Evolutionary conservation across 2,888 invertebrate genomes (phyloP).

Genomic region (Philonicus albiceps): DNA sequence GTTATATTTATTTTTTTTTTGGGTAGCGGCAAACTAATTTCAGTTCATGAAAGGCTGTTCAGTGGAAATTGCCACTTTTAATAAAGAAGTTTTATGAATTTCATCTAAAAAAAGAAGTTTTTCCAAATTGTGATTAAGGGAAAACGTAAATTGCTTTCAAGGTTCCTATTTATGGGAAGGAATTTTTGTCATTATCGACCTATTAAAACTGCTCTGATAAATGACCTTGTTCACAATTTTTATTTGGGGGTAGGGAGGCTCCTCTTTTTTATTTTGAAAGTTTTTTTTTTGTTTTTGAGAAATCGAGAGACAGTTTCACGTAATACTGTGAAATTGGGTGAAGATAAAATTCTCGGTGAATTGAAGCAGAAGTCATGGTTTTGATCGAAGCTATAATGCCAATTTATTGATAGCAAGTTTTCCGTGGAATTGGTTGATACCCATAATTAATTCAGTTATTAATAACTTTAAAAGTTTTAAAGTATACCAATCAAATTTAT

Average conservation of each 20-base stretch:
- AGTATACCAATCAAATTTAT: too few relatives aligned
- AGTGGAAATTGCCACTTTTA: neutral
- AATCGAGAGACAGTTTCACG: neutral
- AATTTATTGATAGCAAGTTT: neutral
- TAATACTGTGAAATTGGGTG: neutral
- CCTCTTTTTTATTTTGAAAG: neutral
- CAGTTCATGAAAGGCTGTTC: neutral
- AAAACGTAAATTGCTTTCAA: neutral
- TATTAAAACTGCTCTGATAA: neutral
- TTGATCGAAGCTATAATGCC: neutral
- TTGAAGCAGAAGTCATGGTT: neutral
- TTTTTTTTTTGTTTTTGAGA: neutral
- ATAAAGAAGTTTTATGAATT: neutral
- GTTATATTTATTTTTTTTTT: neutral
- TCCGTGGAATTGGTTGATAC: neutral
- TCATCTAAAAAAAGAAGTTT: neutral
- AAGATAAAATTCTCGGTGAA: neutral
- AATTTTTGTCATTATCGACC: neutral
- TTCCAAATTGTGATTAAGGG: neutral
- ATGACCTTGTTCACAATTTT: neutral
- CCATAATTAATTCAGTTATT: neutral
- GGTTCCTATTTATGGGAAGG: neutral
- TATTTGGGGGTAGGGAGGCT: neutral
- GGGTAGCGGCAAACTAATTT: neutral
- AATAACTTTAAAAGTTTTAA: too few relatives aligned